A percentile compares a stretch with the other conserved stretches of the same genome.
Evolutionary conservation across 2,113 vertebrate genomes (phyloP).

Genomic region (Cepphus grylle): DNA sequence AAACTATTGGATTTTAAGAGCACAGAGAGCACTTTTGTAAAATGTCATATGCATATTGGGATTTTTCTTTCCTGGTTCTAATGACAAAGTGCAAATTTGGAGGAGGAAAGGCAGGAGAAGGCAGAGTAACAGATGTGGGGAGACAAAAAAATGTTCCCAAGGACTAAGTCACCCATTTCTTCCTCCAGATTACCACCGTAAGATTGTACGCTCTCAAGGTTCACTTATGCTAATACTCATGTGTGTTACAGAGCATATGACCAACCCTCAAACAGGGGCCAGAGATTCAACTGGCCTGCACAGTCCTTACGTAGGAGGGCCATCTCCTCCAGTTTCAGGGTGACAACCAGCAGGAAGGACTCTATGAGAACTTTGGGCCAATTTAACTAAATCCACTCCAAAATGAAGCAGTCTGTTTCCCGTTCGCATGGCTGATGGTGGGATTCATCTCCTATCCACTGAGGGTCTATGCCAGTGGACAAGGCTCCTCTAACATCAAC

Average conservation of each 20-base stretch:
- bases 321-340: background rate
- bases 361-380: background rate
- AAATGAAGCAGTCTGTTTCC: background rate
- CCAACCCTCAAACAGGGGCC: background rate
- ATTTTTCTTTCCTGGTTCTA: constrained; percentile 54
- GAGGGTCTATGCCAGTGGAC: background rate
- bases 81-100: constrained; percentile 52
- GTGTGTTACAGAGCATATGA: background rate
- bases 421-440: rapidly evolving
- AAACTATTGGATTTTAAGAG: constrained; percentile 58
- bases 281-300: background rate
- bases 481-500: background rate
- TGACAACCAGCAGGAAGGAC: background rate
- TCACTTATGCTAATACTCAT: background rate
- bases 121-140: constrained; percentile 10
- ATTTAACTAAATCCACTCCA: background rate
- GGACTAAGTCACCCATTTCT: background rate
- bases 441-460: background rate
- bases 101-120: background rate
- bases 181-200: background rate
- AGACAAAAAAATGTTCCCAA: background rate
- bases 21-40: constrained; percentile 60
- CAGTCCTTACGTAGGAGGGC: background rate
- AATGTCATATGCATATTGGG: constrained; percentile 60
- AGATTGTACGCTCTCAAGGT: background rate